These are phyloP conservation scores for Casuarius casuarius DNA, from an alignment of 2,113 vertebrate genomes.

Conservation along the genomic window DNA sequence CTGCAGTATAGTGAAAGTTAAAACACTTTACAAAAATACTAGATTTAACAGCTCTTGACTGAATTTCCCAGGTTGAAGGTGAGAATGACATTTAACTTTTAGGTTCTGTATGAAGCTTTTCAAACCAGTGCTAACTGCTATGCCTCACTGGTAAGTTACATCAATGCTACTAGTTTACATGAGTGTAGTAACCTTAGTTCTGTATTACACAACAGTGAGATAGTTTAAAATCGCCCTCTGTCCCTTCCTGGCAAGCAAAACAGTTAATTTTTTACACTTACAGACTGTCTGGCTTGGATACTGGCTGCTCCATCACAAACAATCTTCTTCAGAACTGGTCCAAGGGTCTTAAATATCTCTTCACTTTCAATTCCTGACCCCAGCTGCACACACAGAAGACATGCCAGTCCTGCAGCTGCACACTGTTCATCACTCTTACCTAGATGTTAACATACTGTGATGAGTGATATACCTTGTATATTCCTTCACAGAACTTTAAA, in stretches of 20 bases:
- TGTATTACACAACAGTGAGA: background rate
- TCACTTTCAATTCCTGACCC: constrained; percentile 96
- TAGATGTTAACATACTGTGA: constrained; percentile 27
- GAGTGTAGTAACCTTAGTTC: background rate
- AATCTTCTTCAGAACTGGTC: constrained; percentile 92
- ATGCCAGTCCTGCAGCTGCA: constrained; percentile 89
- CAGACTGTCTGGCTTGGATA: constrained; percentile 90
- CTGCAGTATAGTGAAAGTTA: background rate
- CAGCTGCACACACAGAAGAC: constrained; percentile 93
- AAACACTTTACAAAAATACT: background rate
- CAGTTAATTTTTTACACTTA: constrained; percentile 75
- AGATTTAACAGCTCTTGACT: background rate
- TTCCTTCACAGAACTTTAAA: background rate
- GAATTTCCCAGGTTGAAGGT: background rate
- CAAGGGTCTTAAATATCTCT: constrained; percentile 92
- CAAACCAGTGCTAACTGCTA: background rate
- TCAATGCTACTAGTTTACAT: background rate
- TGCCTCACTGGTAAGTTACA: background rate
- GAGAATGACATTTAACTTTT: accelerated
- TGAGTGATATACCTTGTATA: background rate
- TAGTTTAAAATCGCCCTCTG: background rate
- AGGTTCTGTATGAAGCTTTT: background rate
- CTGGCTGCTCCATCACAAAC: constrained; percentile 89
- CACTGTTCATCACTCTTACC: constrained; percentile 95
- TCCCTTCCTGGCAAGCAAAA: background rate